Base-by-base conservation (phyloP, 2,113 vertebrate species). In the Bucco capensis region DNA sequence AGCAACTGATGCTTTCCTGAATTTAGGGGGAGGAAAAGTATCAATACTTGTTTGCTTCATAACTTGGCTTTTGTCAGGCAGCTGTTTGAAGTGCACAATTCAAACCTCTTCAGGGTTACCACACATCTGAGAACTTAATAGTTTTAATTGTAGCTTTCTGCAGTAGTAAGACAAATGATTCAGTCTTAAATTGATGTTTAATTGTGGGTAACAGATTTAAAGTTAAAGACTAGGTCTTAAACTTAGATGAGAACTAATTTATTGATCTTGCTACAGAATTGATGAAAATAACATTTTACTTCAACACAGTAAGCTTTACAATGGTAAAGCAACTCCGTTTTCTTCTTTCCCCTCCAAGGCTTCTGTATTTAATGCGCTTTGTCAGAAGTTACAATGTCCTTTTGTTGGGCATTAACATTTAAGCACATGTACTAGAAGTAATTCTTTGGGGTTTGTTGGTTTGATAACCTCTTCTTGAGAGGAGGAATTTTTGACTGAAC, bases 1-100 rank as follows among this genome's bases (percentile, higher is more conserved):
- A 94, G 71, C 67, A 83, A 33, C 38, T 62, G 22, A 78, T 92
- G 71, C 79, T 91, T 91, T 87, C 76, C 86, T 88, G 25, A 35
- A 57, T 65, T 62, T 89, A 66, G 64, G 40, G 76, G 22, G 19
- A 79, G 46, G 40, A n/a, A 28, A 58, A 54, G 53, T 75, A 35
- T 38, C 71, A 37, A 1, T 74, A 27, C 21, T 67, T 60, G 33
- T 60, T 86, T 53, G 17, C 23, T 86, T 53, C 27, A 18, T 67
- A 65, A 21, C 6, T 21, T 65, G 37, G 37, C 44, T 91, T 89
- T 94, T 78, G 53, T 9, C 16, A 42, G 72, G 3, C 51, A 64
- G 62, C 60, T 79, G 54, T 86, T 76, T 76, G 27, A 82, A 91
- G 69, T 60, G 47, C 24, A 37, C 46, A 30, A 3, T 37, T 71